Base-by-base conservation (phyloP, 2,797 vertebrate genomes). In the Poecilia wingei region DNA sequence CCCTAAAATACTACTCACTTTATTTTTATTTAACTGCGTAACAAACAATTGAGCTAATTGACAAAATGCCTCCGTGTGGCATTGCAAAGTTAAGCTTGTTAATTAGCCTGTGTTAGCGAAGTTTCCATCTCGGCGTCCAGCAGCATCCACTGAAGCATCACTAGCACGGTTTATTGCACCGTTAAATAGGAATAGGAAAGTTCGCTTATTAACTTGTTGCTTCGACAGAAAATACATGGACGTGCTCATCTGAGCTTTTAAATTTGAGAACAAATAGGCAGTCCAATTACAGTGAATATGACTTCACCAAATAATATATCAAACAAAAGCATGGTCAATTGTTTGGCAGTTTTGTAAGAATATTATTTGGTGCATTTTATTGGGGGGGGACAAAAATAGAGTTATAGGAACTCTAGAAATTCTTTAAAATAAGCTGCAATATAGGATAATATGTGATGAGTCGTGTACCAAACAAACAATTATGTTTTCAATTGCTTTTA, bases 161-260 rank as follows among this genome's bases (percentile, higher is more conserved):
- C 28, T 80, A 64, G 55, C 6, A 74, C 9, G 12, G 45, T n/a
- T 28, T 64, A n/a, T 33, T 80, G 57, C 53, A 64, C 20, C 81
- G 33, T 14, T 72, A 10, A 43, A 43, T 43, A 43, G 39, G 39
- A 41, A 41, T 6, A 57, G 10, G 3, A 9, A 3, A 20, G 66
- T 25, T 72, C 31, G 61, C 9, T 6, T 18, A 43, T 41, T 82
- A 79, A 90, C 91, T 81, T 91, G 89, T 92, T 92, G 91, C 85
- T 68, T 76, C 66, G 61, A 61, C 78, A 53, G 45, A 31, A 74
- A 3, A n/a, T 13, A n/a, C 4, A 28, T 46, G 2, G 3, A 39
- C 31, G 77, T 55, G 45, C 39, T 0, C 22, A 20, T 45, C 12
- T 64, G 45, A 20, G 0, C 18, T 4, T 74, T 45, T 51, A 41